Evolutionary conservation across 2,113 vertebrate species (phyloP), one percentile per base, ranked within the genome.

Genomic region (Guaruba guarouba): DNA sequence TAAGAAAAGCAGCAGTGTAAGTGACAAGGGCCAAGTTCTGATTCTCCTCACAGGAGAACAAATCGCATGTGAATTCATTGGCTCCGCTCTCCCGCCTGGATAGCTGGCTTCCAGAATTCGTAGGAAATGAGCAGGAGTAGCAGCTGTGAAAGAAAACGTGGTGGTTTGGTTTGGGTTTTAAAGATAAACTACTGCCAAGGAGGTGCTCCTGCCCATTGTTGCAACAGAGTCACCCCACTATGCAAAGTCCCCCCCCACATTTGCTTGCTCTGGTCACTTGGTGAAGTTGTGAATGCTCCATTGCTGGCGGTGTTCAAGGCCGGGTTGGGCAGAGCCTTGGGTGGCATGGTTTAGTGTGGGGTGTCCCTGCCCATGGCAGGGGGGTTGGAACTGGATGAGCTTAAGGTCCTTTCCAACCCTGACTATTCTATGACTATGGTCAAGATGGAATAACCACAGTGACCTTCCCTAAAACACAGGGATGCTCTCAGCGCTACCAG

Each of bases 401-500:
- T 43, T 43, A 17, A 43, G 43, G 43, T 43, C 43, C 43, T 43
- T 17, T 43, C 43, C 43, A 43, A 43, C 17, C 43, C 43, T 43
- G 43, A 43, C 43, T 43, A 17, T 44, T 44, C 44, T 44, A 5
- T 35, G 16, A 7, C 2, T n/a, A 23, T n/a, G 57, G 33, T 59
- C 33, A 23, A 20, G 54, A 55, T 19, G 29, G 62, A 37, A 13
- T 14, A 57, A 41, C 35, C 4, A 1, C 64, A 16, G 7, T n/a
- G 90, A 49, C 55, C 54, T 9, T 39, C 68, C 49, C 39, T 5
- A 10, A 39, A 49, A 16, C 17, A 5, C 69, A 29, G 9, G 11
- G 2, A 0, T 6, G 69, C 44, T 24, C 22, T 10, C 43, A 22
- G 78, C 20, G 0, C 24, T 8, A 3, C 57, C 39, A 5, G 31